A percentile compares a stretch with the other conserved stretches of the same genome.
Conservation (phyloP, 2,797 vertebrate genomes). For the Neosilurus mollespiculum region DNA sequence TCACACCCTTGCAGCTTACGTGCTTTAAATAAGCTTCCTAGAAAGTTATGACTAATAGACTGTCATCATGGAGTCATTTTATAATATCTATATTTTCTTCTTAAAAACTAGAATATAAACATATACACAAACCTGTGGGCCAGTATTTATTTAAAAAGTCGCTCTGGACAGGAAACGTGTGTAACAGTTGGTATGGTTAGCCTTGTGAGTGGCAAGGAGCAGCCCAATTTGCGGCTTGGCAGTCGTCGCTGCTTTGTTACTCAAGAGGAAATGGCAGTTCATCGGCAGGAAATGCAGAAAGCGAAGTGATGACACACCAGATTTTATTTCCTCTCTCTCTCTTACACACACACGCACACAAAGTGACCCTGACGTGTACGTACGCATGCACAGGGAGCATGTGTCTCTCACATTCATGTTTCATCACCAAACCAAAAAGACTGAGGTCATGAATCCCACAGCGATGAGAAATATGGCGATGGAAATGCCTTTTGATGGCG, state of each 20-base stretch:
- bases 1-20: neutral
- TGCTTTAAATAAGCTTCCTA: neutral
- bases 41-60: neutral
- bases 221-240: neutral
- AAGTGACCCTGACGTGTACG: neutral
- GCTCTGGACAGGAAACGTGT: neutral
- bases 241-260: neutral
- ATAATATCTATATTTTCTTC: no score
- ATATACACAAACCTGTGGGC: neutral
- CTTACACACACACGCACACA: neutral
- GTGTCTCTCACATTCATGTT: conserved; percentile 9
- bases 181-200: neutral
- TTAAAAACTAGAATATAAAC: neutral
- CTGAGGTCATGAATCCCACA: conserved; percentile 9
- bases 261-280: conserved; percentile 34
- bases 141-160: neutral
- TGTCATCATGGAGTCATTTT: neutral
- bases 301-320: conserved; percentile 45
- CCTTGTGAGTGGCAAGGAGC: neutral
- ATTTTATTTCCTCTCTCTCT: conserved; percentile 20
- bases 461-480: conserved; percentile 19
- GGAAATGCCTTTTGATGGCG: conserved; percentile 3
- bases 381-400: conserved; percentile 5
- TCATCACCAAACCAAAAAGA: conserved; percentile 7
- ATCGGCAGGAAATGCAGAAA: conserved; percentile 39